Conservation (phyloP, 1,140 invertebrate species). For the Anoplolepis gracilipes region DNA sequence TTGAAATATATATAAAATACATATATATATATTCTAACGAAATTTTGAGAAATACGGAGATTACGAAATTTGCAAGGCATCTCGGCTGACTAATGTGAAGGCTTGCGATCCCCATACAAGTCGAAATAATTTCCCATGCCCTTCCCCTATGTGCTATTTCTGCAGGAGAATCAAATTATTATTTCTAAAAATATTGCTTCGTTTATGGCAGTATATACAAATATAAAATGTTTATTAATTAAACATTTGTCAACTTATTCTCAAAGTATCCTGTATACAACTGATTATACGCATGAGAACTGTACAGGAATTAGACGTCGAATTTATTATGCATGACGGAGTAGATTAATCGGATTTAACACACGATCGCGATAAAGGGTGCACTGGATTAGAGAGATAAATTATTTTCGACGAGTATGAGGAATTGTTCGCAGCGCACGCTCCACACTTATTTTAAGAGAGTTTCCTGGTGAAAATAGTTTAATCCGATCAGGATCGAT, state of each 20-base stretch:
- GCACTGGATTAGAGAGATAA: background rate
- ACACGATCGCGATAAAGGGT: background rate
- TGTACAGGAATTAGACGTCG: background rate
- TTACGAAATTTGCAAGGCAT: slow-evolving; percentile 52
- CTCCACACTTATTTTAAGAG: slow-evolving; percentile 72
- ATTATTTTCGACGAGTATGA: slow-evolving; percentile 78
- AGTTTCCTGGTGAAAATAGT: slow-evolving; percentile 34
- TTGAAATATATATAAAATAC: too few species aligned
- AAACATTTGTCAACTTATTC: background rate
- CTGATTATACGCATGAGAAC: background rate
- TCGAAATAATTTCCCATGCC: slow-evolving; percentile 70
- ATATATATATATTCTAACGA: background rate
- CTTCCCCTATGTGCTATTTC: slow-evolving; percentile 46
- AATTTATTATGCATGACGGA: slow-evolving; percentile 6
- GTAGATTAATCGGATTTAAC: background rate
- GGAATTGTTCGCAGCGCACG: slow-evolving; percentile 82
- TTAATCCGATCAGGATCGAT: slow-evolving; percentile 17
- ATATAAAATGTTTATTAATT: background rate
- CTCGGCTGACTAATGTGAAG: slow-evolving; percentile 66
- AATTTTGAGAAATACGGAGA: background rate
- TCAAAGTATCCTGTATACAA: background rate
- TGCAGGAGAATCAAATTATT: slow-evolving; percentile 44
- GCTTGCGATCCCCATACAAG: slow-evolving; percentile 80
- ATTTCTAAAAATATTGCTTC: slow-evolving; percentile 37
- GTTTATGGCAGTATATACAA: background rate